Evolutionary conservation across 53 echinoderm and acorn worm genomes (phyloP).

Genomic region (Henricia sp.): DNA sequence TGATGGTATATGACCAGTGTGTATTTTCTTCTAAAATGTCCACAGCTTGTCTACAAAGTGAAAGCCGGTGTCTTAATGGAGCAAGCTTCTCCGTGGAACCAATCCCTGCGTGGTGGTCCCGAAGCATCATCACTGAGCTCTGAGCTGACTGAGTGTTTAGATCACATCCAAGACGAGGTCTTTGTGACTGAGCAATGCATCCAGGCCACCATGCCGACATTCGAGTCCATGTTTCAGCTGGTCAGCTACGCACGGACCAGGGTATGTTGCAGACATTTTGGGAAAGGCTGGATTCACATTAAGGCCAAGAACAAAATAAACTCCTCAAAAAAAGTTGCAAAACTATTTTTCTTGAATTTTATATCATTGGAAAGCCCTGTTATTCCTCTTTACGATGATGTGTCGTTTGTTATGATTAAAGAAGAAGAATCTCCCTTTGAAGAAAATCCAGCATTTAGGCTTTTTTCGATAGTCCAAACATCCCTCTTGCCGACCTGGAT

Average conservation of each 20-base stretch:
- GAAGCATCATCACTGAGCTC: conserved; percentile 34
- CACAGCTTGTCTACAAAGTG: conserved; percentile 82
- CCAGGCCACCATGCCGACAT: conserved; percentile 74
- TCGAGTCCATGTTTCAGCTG: conserved; percentile 67
- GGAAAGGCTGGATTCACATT: no score
- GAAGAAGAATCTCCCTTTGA: no score
- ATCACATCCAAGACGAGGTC: conserved; percentile 71
- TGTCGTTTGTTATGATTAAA: no score
- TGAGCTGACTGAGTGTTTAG: conserved; percentile 71
- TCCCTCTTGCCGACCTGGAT: no score
- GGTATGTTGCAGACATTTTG: conserved; percentile 51
- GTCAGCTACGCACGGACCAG: conserved; percentile 76
- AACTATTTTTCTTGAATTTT: no score
- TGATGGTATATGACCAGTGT: no score
- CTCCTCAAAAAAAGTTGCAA: no score
- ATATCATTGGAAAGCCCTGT: no score
- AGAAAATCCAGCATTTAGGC: no score
- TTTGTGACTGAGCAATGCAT: conserved; percentile 72
- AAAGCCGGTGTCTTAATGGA: conserved; percentile 74
- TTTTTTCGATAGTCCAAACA: no score
- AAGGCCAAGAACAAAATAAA: no score
- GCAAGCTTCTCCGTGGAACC: conserved; percentile 68
- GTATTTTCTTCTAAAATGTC: not conserved
- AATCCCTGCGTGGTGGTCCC: conserved; percentile 4
- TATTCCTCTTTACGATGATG: no score